Evolutionary conservation across 2,888 invertebrate genomes (phyloP), one percentile per base, ranked within the genome.

Genomic region (Dynastes hyllus): DNA sequence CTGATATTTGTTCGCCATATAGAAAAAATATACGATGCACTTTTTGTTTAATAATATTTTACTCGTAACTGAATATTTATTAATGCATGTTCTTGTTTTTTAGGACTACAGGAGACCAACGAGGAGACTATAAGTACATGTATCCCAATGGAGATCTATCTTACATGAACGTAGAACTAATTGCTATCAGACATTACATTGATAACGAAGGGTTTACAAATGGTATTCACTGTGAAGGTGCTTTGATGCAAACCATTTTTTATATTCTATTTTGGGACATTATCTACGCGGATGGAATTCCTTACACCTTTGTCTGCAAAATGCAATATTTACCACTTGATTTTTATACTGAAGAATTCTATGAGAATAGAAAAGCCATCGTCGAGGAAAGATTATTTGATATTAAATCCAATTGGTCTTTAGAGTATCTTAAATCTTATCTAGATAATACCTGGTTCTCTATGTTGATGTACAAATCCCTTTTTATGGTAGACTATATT

Each of bases 241-340:
- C 81, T 2, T 78, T 88, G 29, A 80, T 88, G 11, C 80, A 71
- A 65, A 84, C 85, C 11, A 77, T 86, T 0, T 87, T 88, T 80
- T 81, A 83, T 45, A 78, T 88, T 9, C 82, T 95, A 6, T 95
- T 96, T 88, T 97, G 96, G 96, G 94, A 96, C 82, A 92, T 95
- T 2, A 92, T 97, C 67, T 95, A 93, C 84, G 53, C 51, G 78
- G 82, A 87, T 11, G 90, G 91, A 81, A 88, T 93, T 13, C 90
- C 90, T 71, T 88, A 90, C 0, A 89, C 90, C 0, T 96, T 95
- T 87, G 89, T 94, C 63, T 92, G 91, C 0, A 88, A 89, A 2
- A 93, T 92, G 86, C 96, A 96, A 87, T 85, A 88, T 4, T 90
- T 89, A n/a, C 97, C 97, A 0, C 88, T 95, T 4, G 97, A 97